A percentile compares a stretch with the other conserved stretches of the same genome.
Conservation (phyloP, 2,888 invertebrate genomes). For the Podotricha telesiphe region DNA sequence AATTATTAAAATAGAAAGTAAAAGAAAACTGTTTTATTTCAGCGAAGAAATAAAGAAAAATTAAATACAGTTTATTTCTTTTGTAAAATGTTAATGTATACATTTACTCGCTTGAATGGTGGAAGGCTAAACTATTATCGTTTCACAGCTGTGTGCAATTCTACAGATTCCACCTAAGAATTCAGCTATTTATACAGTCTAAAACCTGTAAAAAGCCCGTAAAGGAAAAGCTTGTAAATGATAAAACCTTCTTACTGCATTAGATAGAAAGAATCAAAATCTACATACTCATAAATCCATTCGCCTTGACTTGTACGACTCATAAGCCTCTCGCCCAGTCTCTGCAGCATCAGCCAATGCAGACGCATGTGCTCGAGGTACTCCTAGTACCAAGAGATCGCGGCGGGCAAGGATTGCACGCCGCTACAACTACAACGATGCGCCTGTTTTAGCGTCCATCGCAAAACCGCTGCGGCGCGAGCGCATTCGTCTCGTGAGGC, state of each 20-base stretch:
- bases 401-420: slow-evolving; percentile 62
- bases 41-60: too few relatives aligned
- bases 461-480: slow-evolving; percentile 69
- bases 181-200: too few relatives aligned
- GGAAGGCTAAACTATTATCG: too few relatives aligned
- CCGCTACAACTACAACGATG: slow-evolving; percentile 64
- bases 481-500: slow-evolving; percentile 74
- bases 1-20: not conserved
- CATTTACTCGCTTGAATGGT: too few relatives aligned
- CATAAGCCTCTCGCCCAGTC: slow-evolving; percentile 54
- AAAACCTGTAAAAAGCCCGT: too few relatives aligned
- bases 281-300: slow-evolving; percentile 64
- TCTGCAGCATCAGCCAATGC: slow-evolving; percentile 69
- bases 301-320: slow-evolving; percentile 51
- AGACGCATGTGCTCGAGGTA: slow-evolving; percentile 69
- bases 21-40: too few relatives aligned
- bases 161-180: too few relatives aligned
- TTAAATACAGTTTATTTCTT: too few relatives aligned
- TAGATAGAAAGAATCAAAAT: not conserved
- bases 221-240: too few relatives aligned
- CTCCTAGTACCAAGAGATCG: slow-evolving; percentile 71
- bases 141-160: too few relatives aligned
- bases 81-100: too few relatives aligned
- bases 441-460: slow-evolving; percentile 70
- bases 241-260: too few relatives aligned